phyloP scores from a whole-genome alignment of 2,113 vertebrate genomes.

The Puma concolor region DNA sequence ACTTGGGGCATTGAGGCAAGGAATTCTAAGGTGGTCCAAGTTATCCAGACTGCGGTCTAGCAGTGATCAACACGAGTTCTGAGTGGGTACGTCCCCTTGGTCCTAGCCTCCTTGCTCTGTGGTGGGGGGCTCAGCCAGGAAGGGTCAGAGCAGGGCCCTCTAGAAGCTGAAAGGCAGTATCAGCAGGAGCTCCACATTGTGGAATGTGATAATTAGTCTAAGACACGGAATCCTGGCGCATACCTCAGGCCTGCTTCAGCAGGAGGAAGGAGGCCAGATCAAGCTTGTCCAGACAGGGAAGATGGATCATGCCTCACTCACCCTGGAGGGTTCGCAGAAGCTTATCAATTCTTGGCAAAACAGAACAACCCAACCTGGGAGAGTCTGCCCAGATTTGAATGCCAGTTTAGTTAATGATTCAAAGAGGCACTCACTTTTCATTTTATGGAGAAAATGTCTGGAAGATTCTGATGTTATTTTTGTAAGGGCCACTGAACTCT shows the following conservation, averaged over 20 bases:
- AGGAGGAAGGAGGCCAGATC: conserved; percentile 47
- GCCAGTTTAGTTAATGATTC: conserved; percentile 72
- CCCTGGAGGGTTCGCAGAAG: conserved; percentile 58
- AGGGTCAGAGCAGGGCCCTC: neutral
- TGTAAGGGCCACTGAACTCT: neutral
- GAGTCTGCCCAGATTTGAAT: conserved; percentile 42
- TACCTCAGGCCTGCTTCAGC: conserved; percentile 50
- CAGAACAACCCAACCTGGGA: neutral
- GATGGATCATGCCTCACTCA: neutral
- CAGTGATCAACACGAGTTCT: neutral
- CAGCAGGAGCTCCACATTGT: neutral
- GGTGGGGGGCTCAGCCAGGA: neutral
- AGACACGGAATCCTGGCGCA: neutral
- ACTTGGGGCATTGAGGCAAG: neutral
- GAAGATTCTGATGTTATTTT: conserved; percentile 5
- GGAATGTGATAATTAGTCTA: neutral
- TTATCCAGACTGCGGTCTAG: neutral
- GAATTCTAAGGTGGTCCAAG: conserved; percentile 3
- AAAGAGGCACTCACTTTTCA: conserved; percentile 61
- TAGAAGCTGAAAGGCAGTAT: neutral
- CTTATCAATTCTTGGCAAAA: conserved; percentile 68
- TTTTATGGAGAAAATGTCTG: neutral
- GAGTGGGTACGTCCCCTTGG: neutral
- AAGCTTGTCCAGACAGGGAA: conserved; percentile 59
- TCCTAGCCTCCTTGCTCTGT: neutral